These are phyloP conservation scores for Exephanes ischioxanthus DNA, from an alignment of 2,888 invertebrate genomes.

Conservation along the genomic window DNA sequence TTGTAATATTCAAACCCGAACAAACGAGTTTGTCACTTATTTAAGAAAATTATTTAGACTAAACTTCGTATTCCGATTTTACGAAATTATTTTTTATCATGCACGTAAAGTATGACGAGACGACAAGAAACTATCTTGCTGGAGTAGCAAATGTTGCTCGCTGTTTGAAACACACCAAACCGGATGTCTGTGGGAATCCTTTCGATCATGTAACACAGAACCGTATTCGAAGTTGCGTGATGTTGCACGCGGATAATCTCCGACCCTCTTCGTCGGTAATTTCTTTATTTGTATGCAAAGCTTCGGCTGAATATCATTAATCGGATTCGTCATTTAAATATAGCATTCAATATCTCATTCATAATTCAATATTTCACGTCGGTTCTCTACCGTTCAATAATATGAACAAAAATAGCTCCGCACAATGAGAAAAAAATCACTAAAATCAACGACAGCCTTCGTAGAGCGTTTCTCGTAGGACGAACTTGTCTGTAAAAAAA, in stretches of 20 bases:
- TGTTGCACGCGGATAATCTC: background rate
- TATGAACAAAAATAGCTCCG: background rate
- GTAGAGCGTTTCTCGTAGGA: background rate
- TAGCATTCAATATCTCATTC: constrained; percentile 12
- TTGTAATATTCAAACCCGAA: too few species aligned
- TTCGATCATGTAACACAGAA: constrained; percentile 8
- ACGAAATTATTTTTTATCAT: too few species aligned
- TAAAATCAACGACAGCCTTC: background rate
- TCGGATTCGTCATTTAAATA: constrained; percentile 15
- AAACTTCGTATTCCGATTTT: too few species aligned
- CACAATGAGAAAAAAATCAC: background rate
- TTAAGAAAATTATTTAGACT: too few species aligned
- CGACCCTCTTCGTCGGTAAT: constrained; percentile 7
- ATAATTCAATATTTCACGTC: background rate
- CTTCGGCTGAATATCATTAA: constrained; percentile 21
- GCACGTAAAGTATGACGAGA: too few species aligned
- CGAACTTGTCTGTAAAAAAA: background rate
- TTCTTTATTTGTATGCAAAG: constrained; percentile 51
- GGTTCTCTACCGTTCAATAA: background rate
- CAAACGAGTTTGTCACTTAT: too few species aligned
- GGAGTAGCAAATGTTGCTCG: background rate
- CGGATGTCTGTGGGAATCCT: background rate
- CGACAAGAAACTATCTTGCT: too few species aligned
- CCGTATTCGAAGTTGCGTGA: background rate
- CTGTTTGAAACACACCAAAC: background rate